phyloP scores from a whole-genome alignment of 1,140 invertebrate species.

The Drosophila mauritiana region DNA sequence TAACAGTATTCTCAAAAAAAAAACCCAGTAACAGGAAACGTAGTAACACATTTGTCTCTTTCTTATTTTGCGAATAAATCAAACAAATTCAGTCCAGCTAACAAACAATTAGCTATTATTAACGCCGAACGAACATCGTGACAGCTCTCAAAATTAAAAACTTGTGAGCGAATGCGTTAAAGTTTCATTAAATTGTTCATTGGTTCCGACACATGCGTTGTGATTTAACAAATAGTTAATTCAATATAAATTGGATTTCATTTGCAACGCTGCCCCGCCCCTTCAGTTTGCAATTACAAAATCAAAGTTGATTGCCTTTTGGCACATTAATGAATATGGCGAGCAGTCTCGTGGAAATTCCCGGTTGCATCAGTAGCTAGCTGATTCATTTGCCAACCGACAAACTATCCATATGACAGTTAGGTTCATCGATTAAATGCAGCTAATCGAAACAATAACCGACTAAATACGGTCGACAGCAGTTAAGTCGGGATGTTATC shows the following conservation, averaged over 20 bases:
- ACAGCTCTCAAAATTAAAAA: not conserved
- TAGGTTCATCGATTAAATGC: slow-evolving; percentile 18
- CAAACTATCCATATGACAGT: not conserved
- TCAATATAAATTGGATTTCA: not conserved
- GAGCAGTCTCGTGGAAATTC: not conserved
- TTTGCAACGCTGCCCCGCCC: not conserved
- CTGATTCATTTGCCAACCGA: slow-evolving; percentile 19
- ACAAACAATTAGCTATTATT: not conserved
- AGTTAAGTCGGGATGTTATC: slow-evolving; percentile 2
- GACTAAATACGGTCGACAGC: slow-evolving; percentile 2
- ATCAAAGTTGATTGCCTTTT: not conserved
- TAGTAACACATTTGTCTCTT: too few species aligned
- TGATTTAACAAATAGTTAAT: not conserved
- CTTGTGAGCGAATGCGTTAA: not conserved
- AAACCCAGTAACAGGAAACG: too few species aligned
- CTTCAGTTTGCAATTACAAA: not conserved
- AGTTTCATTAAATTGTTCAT: not conserved
- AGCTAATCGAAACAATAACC: slow-evolving; percentile 15
- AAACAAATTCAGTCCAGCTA: not conserved
- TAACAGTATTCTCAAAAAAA: too few species aligned
- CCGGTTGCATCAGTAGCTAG: not conserved
- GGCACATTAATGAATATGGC: not conserved
- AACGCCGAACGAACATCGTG: not conserved
- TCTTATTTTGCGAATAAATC: too few species aligned
- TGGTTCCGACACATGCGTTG: not conserved